Evolutionary conservation across 2,888 invertebrate species (phyloP), one percentile per base, ranked within the genome.

Genomic region (Dynastes tityus): DNA sequence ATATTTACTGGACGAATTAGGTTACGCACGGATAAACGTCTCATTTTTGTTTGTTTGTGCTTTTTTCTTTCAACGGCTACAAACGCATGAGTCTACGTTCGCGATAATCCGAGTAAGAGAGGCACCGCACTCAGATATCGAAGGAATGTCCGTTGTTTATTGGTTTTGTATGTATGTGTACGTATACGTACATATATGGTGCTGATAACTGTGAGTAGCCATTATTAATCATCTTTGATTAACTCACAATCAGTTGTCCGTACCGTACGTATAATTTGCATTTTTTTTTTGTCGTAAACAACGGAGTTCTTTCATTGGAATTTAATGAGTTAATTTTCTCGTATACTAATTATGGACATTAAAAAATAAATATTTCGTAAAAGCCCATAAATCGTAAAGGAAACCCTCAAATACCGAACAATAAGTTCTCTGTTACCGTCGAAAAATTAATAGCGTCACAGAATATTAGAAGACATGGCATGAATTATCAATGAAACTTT

Each of bases 61-160:
- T n/a, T 55, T 22, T 55, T 22, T 55, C 22, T 55, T 55, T 55
- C 16, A 6, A 55, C 55, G 16, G 2, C 3, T 55, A 55, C n/a
- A 16, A 55, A 16, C n/a, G 55, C 55, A 6, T 22, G 16, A 55
- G 55, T 55, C 22, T 22, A 22, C n/a, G 16, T 55, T 55, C 16
- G 55, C 55, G 55, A 55, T 55, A 55, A 55, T 16, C 22, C 13
- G 53, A 16, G 1, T 55, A 55, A 55, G 22, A 55, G 5, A 22
- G 6, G 22, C 16, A 55, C 55, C 16, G 16, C 22, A 4, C 16
- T 22, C 22, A 16, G 3, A 55, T 55, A n/a, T 55, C 16, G 22
- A 16, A 55, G 55, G 55, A 55, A 55, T 55, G 55, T 55, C 55
- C 55, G 22, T 6, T 55, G 55, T 55, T 55, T 55, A 55, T 55